Evolutionary conservation across 2,888 invertebrate genomes (phyloP).

Genomic region (Lasioglossum marginatum): DNA sequence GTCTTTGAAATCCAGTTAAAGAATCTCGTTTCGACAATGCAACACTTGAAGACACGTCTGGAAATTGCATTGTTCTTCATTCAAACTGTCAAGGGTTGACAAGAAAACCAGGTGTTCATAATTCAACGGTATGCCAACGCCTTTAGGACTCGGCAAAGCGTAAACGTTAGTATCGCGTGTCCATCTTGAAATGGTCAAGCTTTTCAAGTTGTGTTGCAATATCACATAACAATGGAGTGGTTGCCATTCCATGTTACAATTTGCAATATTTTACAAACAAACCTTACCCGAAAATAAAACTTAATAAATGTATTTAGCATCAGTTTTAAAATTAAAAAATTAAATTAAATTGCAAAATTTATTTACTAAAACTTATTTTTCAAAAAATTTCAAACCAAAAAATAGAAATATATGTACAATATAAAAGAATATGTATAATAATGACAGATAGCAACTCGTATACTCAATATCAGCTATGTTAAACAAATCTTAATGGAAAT

Average conservation of each 20-base stretch:
- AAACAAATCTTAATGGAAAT: too few species aligned
- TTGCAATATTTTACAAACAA: background rate
- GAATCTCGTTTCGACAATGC: background rate
- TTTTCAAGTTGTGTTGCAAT: background rate
- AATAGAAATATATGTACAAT: too few species aligned
- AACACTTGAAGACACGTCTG: background rate
- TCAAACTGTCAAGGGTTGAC: conserved; percentile 5
- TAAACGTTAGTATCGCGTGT: conserved; percentile 1
- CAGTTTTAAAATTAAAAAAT: too few species aligned
- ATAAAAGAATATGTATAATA: too few species aligned
- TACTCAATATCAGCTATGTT: too few species aligned
- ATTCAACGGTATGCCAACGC: conserved; percentile 4
- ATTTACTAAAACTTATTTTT: too few species aligned
- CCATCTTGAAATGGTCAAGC: background rate
- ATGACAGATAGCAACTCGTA: too few species aligned
- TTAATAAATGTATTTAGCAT: background rate
- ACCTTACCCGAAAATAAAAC: background rate
- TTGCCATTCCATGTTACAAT: background rate
- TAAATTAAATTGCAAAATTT: background rate
- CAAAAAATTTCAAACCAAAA: too few species aligned
- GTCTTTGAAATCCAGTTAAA: background rate
- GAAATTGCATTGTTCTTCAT: conserved; percentile 4
- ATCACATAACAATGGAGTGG: background rate
- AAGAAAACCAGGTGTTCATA: conserved; percentile 8
- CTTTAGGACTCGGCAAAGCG: conserved; percentile 1